A percentile compares a stretch with the other conserved stretches of the same genome.
These are phyloP conservation scores for Mobula hypostoma DNA, from an alignment of 2,113 vertebrate species.

Conservation along the genomic window DNA sequence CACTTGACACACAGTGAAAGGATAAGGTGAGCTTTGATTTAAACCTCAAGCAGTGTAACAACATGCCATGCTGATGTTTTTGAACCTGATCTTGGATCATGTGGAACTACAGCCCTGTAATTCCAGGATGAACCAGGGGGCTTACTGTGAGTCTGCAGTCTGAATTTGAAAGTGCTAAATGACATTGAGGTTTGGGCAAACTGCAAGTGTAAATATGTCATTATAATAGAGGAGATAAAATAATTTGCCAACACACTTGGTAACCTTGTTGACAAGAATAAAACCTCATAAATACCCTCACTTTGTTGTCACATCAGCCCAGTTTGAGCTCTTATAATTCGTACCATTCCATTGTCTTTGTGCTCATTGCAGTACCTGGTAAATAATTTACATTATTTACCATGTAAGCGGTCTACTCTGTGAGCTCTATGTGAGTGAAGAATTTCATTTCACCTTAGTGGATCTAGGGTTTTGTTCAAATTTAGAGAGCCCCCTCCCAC, in stretches of 20 bases:
- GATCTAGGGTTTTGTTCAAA: too few relatives aligned
- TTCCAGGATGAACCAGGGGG: not conserved
- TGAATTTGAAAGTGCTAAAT: not conserved
- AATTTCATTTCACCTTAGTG: too few relatives aligned
- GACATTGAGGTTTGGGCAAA: not conserved
- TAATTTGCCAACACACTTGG: not conserved
- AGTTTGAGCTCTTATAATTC: too few relatives aligned
- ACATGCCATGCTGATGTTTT: not conserved
- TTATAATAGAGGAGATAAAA: not conserved
- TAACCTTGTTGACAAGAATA: not conserved
- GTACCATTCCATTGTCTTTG: too few relatives aligned
- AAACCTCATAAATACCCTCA: not conserved
- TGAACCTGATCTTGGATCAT: not conserved
- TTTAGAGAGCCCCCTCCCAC: too few relatives aligned
- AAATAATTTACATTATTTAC: too few relatives aligned
- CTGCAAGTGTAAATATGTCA: not conserved
- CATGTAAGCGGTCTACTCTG: too few relatives aligned
- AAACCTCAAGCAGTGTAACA: not conserved
- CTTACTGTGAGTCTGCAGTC: not conserved
- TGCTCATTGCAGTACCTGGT: too few relatives aligned
- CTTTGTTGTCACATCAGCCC: too few relatives aligned
- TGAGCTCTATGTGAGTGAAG: too few relatives aligned
- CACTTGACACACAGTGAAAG: not conserved
- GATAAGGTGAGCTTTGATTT: not conserved
- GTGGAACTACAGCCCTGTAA: not conserved